Base-by-base conservation (phyloP, 2,113 vertebrate genomes). In the Chloroceryle aenea region DNA sequence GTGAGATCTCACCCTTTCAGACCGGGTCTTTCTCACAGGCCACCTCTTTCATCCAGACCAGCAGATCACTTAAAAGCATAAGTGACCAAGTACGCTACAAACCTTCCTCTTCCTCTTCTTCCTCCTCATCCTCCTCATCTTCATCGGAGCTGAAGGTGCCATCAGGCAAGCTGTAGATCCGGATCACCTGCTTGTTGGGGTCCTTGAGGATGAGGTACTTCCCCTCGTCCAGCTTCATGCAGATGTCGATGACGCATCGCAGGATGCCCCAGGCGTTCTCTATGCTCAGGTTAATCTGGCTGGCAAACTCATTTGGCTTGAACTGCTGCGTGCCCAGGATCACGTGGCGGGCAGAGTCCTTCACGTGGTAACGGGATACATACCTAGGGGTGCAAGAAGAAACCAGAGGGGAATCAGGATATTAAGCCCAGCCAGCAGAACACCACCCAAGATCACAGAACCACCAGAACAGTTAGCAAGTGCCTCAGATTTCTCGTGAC, bases 171-270 rank as follows among this genome's bases (percentile, higher is more conserved):
- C 99, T 99, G 98, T 99, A 99, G 85, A 99, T 98, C 1, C 99
- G 98, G 87, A 99, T 99, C 94, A 99, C 99, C 99, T 99, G 99
- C 98, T 99, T 99, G 98, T 99, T 99, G 94, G 99, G 99, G 97
- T 99, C 99, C 97, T 99, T 99, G 67, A 99, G 99, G 98, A 99
- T 99, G 91, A 99, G 99, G 98, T 99, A 99, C 92, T 99, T 99
- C 79, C 99, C 99, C 98, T 99, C 99, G 21, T 99, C 99, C 97
- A 99, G 98, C 87, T 99, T 99, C 98, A 99, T 99, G 98, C 99
- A 99, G 98, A 99, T 99, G 94, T 99, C 99, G 15, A 99, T 99
- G 97, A 99, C 99, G 0, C 99, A 99, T 40, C 99, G 99, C 82
- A 99, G 98, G 97, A 99, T 99, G 58, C 99, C 99, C 99, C 99